These are phyloP conservation scores for Ennomos quercinarius DNA, from an alignment of 2,888 invertebrate genomes.

Conservation along the genomic window DNA sequence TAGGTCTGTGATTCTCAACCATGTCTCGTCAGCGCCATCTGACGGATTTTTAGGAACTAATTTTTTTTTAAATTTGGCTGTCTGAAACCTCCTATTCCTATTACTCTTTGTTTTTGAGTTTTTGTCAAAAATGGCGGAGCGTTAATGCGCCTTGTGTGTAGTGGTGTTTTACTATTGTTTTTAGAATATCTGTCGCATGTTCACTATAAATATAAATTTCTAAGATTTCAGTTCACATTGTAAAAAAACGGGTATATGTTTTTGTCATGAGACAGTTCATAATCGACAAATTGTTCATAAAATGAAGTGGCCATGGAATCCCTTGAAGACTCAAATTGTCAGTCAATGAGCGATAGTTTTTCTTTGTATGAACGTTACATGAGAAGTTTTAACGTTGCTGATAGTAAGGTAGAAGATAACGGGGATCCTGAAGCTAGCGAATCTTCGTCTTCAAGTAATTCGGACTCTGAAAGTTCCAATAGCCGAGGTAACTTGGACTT, in stretches of 20 bases:
- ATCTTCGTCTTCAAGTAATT: conserved; percentile 50
- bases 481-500: conserved; percentile 72
- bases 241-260: background rate
- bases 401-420: conserved; percentile 58
- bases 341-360: conserved; percentile 78
- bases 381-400: conserved; percentile 77
- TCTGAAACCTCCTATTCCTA: too few species aligned
- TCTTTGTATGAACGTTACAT: conserved; percentile 78
- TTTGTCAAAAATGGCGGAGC: too few species aligned
- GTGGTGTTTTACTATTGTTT: too few species aligned
- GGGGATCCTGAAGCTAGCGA: conserved; percentile 48
- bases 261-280: conserved; percentile 3
- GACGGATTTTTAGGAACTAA: too few species aligned
- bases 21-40: too few species aligned
- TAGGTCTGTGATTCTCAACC: too few species aligned
- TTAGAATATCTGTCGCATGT: too few species aligned
- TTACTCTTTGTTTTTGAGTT: too few species aligned
- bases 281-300: conserved; percentile 28
- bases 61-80: too few species aligned
- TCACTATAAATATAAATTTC: too few species aligned
- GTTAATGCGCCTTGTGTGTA: too few species aligned
- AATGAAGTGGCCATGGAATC: conserved; percentile 79
- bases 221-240: too few species aligned
- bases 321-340: conserved; percentile 77
- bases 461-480: conserved; percentile 60